Conservation (phyloP, 2,888 invertebrate species). For the Ormyrus labotus region DNA sequence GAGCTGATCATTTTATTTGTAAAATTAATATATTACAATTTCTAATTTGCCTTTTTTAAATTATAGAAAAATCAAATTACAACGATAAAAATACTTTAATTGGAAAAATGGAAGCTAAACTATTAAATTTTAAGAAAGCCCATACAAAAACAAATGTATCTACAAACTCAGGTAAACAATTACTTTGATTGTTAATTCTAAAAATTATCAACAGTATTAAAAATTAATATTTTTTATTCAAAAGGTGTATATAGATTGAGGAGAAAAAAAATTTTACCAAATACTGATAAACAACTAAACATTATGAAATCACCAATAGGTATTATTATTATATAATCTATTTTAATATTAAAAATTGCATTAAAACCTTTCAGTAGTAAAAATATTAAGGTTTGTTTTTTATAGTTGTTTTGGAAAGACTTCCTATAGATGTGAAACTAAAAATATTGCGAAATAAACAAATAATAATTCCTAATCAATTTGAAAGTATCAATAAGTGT, state of each 20-base stretch:
- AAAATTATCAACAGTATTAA: too few relatives aligned
- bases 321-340: neutral
- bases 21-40: too few relatives aligned
- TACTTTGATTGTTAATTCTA: too few relatives aligned
- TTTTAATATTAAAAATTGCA: neutral
- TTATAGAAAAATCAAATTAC: neutral
- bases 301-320: constrained; percentile 1
- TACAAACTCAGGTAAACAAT: too few relatives aligned
- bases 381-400: neutral
- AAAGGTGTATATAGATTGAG: neutral
- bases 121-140: too few relatives aligned
- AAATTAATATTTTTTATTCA: too few relatives aligned
- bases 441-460: too few relatives aligned
- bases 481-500: too few relatives aligned
- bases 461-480: too few relatives aligned
- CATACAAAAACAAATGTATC: too few relatives aligned
- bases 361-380: neutral
- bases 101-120: too few relatives aligned
- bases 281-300: neutral
- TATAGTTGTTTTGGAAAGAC: constrained; percentile 26
- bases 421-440: neutral
- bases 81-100: neutral
- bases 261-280: neutral
- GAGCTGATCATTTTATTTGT: too few relatives aligned
- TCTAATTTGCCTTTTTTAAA: neutral